Evolutionary conservation across 2,113 vertebrate species (phyloP), one percentile per base, ranked within the genome.

Genomic region (Ochotona curzoniae): DNA sequence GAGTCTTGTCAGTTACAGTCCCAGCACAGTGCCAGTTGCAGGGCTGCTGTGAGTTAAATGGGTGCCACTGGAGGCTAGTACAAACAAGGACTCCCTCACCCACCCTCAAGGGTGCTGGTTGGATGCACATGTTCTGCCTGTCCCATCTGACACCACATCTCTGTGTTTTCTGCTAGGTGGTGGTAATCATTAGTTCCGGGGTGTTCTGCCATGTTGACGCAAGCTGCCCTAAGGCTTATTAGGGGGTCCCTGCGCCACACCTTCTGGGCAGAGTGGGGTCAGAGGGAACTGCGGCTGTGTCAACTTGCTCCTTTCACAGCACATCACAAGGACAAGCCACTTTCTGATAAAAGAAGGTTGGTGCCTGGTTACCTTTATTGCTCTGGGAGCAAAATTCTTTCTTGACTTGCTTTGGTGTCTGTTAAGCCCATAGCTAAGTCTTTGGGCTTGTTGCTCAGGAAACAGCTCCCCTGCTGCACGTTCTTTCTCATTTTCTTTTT

Each of bases 261-360:
- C 93, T 92, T 94, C 95, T 95, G 97, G 95, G 95, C 96, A 93
- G 67, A 93, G 60, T 97, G 96, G 96, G 96, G 93, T 92, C 97
- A 94, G 81, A 97, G 96, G 97, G 97, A 96, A 76, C 93, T 97
- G 93, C 97, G 87, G 49, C 96, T 90, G 94, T 92, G 92, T 63
- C 97, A 94, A 57, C 96, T 97, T 84, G 84, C 97, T 94, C 91
- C 93, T 91, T 95, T 96, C 81, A 95, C 97, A 83, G 73, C 96
- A 84, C 96, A 97, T 94, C 97, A 80, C 10, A 96, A 98, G 97
- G 96, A 97, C 96, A 97, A 90, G 96, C 94, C 96, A 21, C 96
- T 97, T 96, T 98, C 92, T 87, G 95, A 81, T 96, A 97, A n/a
- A 90, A 94, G 98, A 97, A 98, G 98, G 98, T 98, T 98, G 97